Conservation (phyloP, 2,113 vertebrate species). For the Oreotrochilus melanogaster region DNA sequence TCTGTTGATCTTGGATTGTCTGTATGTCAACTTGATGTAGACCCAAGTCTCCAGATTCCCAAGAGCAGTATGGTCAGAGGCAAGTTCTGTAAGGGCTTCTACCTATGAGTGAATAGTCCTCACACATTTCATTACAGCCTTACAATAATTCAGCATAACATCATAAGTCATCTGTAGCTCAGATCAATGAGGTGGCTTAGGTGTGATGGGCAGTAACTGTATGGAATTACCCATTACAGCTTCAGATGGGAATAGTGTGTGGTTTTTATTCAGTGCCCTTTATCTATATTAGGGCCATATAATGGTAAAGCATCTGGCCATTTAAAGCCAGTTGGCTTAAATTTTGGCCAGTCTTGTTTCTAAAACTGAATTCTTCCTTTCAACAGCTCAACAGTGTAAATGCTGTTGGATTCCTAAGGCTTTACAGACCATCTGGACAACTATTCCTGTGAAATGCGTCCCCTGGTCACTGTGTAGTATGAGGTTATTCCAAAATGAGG, state of each 20-base stretch:
- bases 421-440: too few relatives aligned
- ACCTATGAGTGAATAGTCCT: background rate
- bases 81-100: background rate
- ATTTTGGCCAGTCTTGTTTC: too few relatives aligned
- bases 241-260: rapidly evolving
- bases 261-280: background rate
- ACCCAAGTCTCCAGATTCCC: background rate
- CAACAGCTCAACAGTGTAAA: too few relatives aligned
- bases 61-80: background rate
- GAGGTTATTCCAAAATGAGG: too few relatives aligned
- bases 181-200: background rate
- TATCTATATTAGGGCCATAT: too few relatives aligned
- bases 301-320: background rate
- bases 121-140: background rate
- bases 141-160: background rate
- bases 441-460: too few relatives aligned
- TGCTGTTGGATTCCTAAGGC: too few relatives aligned
- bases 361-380: too few relatives aligned
- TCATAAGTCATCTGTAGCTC: background rate
- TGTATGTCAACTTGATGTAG: background rate
- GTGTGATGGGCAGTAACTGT: background rate
- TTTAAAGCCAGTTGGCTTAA: too few relatives aligned
- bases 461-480: too few relatives aligned
- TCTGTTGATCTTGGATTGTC: background rate
- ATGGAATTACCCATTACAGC: background rate